These are phyloP conservation scores for Microtus californicus DNA, from an alignment of 2,797 vertebrate genomes.

Conservation along the genomic window DNA sequence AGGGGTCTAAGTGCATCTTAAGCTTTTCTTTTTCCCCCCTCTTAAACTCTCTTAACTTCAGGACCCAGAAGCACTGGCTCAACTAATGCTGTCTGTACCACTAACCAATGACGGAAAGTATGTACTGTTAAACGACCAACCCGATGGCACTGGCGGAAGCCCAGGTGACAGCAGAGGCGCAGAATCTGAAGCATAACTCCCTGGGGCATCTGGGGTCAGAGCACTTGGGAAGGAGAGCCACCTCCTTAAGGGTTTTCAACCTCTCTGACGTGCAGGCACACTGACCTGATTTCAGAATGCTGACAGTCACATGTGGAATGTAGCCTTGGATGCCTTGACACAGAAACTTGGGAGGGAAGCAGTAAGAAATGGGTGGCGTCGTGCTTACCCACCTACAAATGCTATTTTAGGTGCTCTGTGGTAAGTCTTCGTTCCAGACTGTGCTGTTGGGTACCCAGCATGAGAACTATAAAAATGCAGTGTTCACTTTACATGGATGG, in stretches of 20 bases:
- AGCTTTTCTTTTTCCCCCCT: conserved; percentile 67
- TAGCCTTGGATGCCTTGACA: conserved; percentile 16
- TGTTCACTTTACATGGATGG: conserved; percentile 83
- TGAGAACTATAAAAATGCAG: conserved; percentile 81
- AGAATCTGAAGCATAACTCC: conserved; percentile 95
- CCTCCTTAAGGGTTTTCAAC: conserved; percentile 50
- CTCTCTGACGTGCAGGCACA: conserved; percentile 68
- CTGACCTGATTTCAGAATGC: conserved; percentile 46
- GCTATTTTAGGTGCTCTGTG: conserved; percentile 75
- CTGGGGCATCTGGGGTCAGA: conserved; percentile 44
- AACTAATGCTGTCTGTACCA: conserved; percentile 96
- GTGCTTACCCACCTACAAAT: conserved; percentile 48
- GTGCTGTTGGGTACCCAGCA: conserved; percentile 74
- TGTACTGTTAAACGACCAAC: conserved; percentile 89
- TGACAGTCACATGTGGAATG: conserved; percentile 54
- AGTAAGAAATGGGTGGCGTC: conserved; percentile 31
- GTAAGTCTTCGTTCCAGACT: conserved; percentile 77
- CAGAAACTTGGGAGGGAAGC: conserved; percentile 64
- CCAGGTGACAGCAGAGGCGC: conserved; percentile 88
- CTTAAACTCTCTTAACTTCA: conserved; percentile 81
- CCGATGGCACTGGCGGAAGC: conserved; percentile 88
- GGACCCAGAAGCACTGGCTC: conserved; percentile 96
- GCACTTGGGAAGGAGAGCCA: not conserved
- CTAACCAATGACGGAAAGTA: conserved; percentile 97
- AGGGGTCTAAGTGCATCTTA: conserved; percentile 71